Conservation (phyloP, 2,797 vertebrate genomes). For the Sebastes kiyomatsui region DNA sequence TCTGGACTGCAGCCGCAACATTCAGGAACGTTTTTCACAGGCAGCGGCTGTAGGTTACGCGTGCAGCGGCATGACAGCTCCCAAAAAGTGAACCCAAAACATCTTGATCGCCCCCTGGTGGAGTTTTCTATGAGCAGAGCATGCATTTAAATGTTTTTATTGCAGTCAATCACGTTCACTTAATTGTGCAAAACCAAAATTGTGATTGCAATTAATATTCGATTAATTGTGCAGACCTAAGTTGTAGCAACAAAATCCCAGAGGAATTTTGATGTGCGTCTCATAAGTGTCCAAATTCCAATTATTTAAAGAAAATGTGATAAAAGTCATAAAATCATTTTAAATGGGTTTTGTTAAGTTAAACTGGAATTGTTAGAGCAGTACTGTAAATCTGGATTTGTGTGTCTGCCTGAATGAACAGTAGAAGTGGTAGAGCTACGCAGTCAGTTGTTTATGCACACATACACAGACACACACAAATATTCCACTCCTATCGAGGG, state of each 20-base stretch:
- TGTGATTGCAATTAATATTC: no score
- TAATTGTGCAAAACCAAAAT: no score
- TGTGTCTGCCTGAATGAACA: neutral
- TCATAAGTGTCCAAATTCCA: neutral
- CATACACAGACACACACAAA: constrained; percentile 9
- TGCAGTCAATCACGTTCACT: no score
- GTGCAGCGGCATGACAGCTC: no score
- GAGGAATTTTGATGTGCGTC: neutral
- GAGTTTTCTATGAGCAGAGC: no score
- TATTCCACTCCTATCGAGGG: neutral
- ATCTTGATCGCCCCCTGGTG: no score
- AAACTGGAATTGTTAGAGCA: neutral
- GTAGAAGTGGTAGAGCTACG: constrained; percentile 5
- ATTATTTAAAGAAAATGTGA: neutral
- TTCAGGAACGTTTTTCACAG: no score
- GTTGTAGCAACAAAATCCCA: neutral
- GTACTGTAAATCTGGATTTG: neutral
- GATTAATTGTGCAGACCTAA: no score
- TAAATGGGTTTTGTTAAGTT: neutral
- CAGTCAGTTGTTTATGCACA: constrained; percentile 37
- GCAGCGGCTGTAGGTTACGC: no score
- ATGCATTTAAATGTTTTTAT: no score
- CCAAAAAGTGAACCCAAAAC: no score
- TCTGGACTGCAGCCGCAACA: no score
- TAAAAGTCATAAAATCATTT: neutral